A percentile compares a stretch with the other conserved stretches of the same genome.
These are phyloP conservation scores for Naja naja DNA, from an alignment of 2,113 vertebrate genomes.

Conservation along the genomic window DNA sequence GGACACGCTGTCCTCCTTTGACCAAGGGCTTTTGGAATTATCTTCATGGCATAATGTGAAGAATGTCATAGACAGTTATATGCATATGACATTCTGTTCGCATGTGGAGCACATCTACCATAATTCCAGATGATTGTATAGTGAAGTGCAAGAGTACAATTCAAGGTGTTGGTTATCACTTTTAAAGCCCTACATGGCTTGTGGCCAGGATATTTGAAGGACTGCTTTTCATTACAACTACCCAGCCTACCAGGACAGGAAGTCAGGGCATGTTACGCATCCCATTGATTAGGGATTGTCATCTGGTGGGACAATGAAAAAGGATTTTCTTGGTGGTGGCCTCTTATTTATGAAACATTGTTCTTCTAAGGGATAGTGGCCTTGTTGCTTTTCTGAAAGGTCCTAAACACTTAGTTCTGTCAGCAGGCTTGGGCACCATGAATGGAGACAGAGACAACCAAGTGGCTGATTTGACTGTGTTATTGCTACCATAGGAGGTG, in stretches of 20 bases:
- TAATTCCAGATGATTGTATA: background rate
- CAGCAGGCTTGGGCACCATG: background rate
- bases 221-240: too few species aligned
- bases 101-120: background rate
- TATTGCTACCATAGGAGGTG: background rate
- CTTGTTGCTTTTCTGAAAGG: background rate
- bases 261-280: background rate
- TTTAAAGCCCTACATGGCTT: background rate
- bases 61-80: background rate
- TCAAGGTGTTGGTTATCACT: background rate
- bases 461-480: background rate
- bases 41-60: background rate
- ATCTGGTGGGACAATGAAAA: background rate
- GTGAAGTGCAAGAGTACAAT: background rate
- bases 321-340: background rate
- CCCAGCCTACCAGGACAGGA: background rate
- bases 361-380: background rate
- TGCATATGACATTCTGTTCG: background rate
- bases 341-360: background rate
- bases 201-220: too few species aligned
- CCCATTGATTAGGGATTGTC: background rate
- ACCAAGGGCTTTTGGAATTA: background rate
- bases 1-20: background rate
- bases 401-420: background rate
- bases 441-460: background rate